Evolutionary conservation across 2,888 invertebrate genomes (phyloP).

Genomic region (Drosophila subsilvestris): DNA sequence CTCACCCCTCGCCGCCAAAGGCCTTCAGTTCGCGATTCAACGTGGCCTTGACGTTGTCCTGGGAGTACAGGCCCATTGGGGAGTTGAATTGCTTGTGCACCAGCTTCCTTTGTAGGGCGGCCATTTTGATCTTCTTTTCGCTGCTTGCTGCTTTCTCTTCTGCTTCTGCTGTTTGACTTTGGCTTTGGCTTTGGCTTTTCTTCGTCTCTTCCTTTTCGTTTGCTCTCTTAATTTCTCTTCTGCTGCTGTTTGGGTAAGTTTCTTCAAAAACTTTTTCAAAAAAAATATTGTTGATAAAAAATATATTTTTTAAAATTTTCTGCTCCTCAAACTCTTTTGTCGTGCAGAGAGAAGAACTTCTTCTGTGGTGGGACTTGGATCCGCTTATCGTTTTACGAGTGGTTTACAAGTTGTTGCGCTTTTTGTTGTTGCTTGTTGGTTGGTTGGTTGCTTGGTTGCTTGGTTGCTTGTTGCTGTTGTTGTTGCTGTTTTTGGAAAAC

Average conservation of each 20-base stretch:
- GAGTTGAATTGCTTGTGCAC: constrained; percentile 96
- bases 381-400: constrained; percentile 47
- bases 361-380: constrained; percentile 10
- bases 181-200: constrained; percentile 50
- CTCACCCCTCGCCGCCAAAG: constrained; percentile 92
- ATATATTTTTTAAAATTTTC: constrained; percentile 67
- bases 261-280: constrained; percentile 67
- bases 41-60: constrained; percentile 91
- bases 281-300: constrained; percentile 78
- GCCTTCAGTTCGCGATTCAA: constrained; percentile 91
- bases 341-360: too few species aligned
- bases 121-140: constrained; percentile 86
- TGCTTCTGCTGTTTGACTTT: constrained; percentile 44
- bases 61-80: constrained; percentile 93
- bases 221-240: constrained; percentile 6
- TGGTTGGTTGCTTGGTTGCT: constrained; percentile 21
- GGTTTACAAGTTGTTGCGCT: neutral
- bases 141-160: constrained; percentile 20
- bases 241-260: constrained; percentile 41
- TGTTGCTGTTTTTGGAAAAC: constrained; percentile 24
- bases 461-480: constrained; percentile 20
- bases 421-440: neutral
- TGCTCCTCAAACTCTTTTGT: neutral
- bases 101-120: constrained; percentile 88
- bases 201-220: constrained; percentile 27